Base-by-base conservation (phyloP, 2,888 invertebrate species). In the Yponomeuta malinellus region DNA sequence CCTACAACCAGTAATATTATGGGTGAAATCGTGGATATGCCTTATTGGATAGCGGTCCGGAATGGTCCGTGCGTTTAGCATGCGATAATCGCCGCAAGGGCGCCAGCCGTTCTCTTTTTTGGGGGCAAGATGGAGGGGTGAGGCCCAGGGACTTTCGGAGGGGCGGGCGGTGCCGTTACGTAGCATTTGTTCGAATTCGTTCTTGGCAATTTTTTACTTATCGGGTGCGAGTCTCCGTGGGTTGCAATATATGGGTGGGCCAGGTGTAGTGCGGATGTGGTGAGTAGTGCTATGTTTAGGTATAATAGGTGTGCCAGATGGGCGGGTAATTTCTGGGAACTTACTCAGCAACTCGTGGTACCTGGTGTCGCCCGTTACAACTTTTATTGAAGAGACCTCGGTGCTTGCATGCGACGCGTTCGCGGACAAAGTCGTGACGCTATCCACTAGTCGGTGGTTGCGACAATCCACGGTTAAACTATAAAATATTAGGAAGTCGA, bases 401-500 rank as follows among this genome's bases (percentile, higher is more conserved):
- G 23, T 23, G 23, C 23, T 23, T 10, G 48, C 48, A 9, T 10
- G 48, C 9, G 9, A 52, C 9, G 48, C 48, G 9, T 9, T 52
- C 2, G 48, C 9, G 12, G 12, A 52, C 48, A 52, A 52, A 12
- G 48, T 52, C 12, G 48, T 52, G 9, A 12, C 0, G 48, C 12
- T 52, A 6, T 52, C 48, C 2, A 52, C 12, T 12, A 52, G 48
- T 52, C 48, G 9, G 9, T 52, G 48, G 48, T 52, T 52, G 2
- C 48, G 48, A 52, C 9, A 10, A 52, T 52, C 48, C 12, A 52
- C 48, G 72, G 6, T 52, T 52, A 81, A 71, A 9, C 74, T 74
- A 68, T 72, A 79, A 66, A 77, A 74, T 0, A 63, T 48, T 12
- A 81, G 71, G 65, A 82, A 79, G 72, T 79, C 78, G 3, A 74